Conservation (phyloP, 2,888 invertebrate genomes). For the Sarcophaga carnaria region DNA sequence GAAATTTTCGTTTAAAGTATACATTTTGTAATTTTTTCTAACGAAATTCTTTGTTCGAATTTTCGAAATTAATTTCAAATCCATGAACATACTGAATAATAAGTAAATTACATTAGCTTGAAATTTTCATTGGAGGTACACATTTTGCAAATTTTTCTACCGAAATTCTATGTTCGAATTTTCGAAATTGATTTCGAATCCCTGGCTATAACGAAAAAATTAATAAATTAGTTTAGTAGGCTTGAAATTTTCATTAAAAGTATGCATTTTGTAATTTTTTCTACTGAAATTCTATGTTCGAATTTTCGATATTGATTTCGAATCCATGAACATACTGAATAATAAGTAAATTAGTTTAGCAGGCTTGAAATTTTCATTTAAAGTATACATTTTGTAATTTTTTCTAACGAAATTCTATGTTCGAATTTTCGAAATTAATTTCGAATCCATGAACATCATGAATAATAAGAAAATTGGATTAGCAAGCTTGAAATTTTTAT, state of each 20-base stretch:
- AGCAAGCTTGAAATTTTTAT: too few species aligned
- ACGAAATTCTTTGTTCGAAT: neutral
- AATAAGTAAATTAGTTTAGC: neutral
- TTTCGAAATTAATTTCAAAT: neutral
- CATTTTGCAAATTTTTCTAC: neutral
- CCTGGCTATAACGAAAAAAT: too few species aligned
- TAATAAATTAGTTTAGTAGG: too few species aligned
- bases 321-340: too few species aligned
- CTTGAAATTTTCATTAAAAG: neutral
- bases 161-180: neutral
- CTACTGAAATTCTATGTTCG: neutral
- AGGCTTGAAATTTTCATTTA: too few species aligned
- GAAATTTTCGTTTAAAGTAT: neutral
- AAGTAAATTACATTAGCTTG: neutral
- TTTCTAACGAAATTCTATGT: too few species aligned
- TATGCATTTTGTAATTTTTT: neutral
- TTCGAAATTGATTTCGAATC: neutral
- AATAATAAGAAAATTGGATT: too few species aligned
- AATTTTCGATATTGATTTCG: neutral
- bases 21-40: neutral
- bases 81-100: too few species aligned
- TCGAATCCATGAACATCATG: too few species aligned
- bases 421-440: too few species aligned
- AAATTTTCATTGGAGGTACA: neutral
- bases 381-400: too few species aligned